Evolutionary conservation across 2,113 vertebrate genomes (phyloP).

Genomic region (Micronycteris hirsuta): DNA sequence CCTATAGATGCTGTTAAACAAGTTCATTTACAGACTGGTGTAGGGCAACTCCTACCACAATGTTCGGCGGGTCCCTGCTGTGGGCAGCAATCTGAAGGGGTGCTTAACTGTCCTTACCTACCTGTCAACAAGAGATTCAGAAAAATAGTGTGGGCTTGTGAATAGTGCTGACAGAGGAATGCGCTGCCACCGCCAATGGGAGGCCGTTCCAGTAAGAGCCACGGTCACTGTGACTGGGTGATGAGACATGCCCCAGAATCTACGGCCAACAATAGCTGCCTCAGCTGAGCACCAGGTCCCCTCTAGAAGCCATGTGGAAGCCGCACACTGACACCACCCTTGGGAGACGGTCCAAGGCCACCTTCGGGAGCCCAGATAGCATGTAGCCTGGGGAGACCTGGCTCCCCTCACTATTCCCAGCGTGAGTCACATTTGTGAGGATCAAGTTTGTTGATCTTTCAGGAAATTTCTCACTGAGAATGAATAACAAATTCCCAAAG

Average conservation of each 20-base stretch:
- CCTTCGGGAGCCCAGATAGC: constrained; percentile 34
- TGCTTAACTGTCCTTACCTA: neutral
- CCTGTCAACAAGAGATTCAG: neutral
- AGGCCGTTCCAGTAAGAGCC: neutral
- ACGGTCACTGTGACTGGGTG: neutral
- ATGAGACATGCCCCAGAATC: neutral
- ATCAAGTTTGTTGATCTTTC: constrained; percentile 51
- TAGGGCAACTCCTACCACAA: neutral
- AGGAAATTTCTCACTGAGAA: constrained; percentile 32
- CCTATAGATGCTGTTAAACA: neutral
- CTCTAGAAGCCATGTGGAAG: neutral
- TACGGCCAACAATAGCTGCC: neutral
- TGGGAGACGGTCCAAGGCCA: constrained; percentile 47
- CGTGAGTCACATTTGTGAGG: constrained; percentile 39
- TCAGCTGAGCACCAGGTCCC: neutral
- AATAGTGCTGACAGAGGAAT: neutral
- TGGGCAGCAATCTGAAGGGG: neutral
- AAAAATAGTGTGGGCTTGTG: neutral
- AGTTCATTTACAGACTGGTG: neutral
- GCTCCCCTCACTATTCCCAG: constrained; percentile 6
- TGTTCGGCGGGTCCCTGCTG: accelerated
- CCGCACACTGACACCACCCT: neutral
- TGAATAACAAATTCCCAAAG: constrained; percentile 37
- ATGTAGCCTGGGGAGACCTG: neutral
- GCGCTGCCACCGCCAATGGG: neutral